phyloP scores from a whole-genome alignment of 2,113 vertebrate species.

The Lanius collurio region DNA sequence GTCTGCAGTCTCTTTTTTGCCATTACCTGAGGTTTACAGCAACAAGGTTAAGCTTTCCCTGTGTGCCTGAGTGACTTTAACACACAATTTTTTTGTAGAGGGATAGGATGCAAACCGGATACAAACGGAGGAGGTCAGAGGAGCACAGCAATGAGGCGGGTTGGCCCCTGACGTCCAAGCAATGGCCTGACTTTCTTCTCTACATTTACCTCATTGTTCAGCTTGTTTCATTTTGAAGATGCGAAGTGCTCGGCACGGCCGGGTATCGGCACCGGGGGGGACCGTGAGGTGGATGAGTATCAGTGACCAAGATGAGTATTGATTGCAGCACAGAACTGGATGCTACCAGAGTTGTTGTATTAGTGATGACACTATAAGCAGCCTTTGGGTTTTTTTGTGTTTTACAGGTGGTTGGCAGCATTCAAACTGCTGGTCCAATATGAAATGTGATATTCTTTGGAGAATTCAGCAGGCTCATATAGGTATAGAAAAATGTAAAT shows the following conservation, averaged over 20 bases:
- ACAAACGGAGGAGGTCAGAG: neutral
- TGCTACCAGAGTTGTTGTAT: neutral
- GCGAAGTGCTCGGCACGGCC: no score
- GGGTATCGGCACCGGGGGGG: neutral
- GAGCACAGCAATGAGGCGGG: neutral
- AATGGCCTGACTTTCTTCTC: neutral
- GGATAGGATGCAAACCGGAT: neutral
- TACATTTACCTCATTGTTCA: accelerated
- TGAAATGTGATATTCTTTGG: neutral
- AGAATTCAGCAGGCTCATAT: neutral
- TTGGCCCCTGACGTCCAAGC: neutral
- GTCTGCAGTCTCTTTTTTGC: no score
- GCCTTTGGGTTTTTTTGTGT: neutral
- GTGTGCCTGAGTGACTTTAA: neutral
- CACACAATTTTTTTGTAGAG: neutral
- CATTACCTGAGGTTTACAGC: no score
- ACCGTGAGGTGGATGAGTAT: neutral
- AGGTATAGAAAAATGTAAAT: neutral
- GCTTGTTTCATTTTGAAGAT: no score
- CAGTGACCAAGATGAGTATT: neutral
- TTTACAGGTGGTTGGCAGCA: neutral
- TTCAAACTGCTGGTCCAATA: neutral
- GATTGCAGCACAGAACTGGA: neutral
- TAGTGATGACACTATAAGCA: neutral
- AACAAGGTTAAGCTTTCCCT: neutral